Evolutionary conservation across 35 echinoderm and acorn worm species (phyloP).

Genomic region (Apostichopus parvimensis): DNA sequence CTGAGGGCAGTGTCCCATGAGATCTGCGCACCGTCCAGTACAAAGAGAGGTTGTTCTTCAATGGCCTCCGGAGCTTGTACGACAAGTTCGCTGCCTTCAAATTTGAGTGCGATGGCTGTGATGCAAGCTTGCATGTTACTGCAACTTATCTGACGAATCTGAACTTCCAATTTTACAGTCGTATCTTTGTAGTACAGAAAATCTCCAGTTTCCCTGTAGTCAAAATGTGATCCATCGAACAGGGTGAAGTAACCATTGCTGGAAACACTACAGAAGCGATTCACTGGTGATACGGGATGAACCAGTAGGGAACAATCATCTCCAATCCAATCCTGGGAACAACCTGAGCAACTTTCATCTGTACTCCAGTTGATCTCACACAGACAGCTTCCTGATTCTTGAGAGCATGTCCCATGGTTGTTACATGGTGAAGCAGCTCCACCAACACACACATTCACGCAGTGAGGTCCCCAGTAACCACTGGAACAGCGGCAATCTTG

Average conservation of each 20-base stretch:
- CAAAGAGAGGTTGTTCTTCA: conserved; percentile 53
- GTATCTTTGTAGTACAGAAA: conserved; percentile 59
- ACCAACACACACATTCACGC: conserved; percentile 61
- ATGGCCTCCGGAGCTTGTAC: conserved; percentile 56
- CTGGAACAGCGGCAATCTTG: conserved; percentile 56
- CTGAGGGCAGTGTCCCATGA: conserved; percentile 32
- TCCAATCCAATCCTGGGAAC: conserved; percentile 75
- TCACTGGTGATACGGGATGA: not conserved
- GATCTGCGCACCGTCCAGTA: conserved; percentile 56
- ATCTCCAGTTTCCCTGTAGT: conserved; percentile 69
- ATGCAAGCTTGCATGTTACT: conserved; percentile 63
- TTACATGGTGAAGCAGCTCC: conserved; percentile 63
- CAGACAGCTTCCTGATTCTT: conserved; percentile 55
- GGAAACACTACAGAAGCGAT: conserved; percentile 57
- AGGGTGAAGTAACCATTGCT: conserved; percentile 74
- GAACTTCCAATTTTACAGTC: conserved; percentile 31
- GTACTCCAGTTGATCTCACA: conserved; percentile 77
- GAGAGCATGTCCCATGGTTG: conserved; percentile 67
- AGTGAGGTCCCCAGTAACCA: conserved; percentile 77
- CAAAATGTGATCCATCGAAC: conserved; percentile 80
- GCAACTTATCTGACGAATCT: conserved; percentile 80
- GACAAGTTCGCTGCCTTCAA: conserved; percentile 36
- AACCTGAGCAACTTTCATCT: conserved; percentile 42
- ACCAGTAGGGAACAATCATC: conserved; percentile 73
- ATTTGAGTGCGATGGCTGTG: conserved; percentile 57